Percentiles rank a stretch among this genome's conserved stretches.
phyloP scores from a whole-genome alignment of 1,140 invertebrate genomes.

The Drosophila baimaii region DNA sequence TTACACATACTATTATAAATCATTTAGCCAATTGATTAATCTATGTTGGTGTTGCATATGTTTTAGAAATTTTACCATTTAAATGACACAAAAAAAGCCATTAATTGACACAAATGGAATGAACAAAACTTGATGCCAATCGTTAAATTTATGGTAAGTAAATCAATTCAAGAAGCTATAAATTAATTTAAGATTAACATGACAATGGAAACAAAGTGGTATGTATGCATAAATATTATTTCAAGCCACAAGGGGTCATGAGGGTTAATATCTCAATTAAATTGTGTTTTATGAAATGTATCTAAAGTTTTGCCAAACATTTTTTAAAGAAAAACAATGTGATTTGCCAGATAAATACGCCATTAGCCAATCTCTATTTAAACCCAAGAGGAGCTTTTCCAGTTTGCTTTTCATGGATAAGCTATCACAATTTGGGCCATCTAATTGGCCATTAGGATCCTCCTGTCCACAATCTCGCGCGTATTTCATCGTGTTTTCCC shows the following conservation, averaged over 20 bases:
- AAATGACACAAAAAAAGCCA: neutral
- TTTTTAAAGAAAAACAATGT: neutral
- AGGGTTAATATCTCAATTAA: neutral
- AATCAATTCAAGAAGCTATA: constrained; percentile 3
- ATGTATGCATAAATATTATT: neutral
- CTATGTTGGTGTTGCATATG: neutral
- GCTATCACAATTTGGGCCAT: constrained; percentile 10
- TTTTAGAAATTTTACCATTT: neutral
- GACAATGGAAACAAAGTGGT: neutral
- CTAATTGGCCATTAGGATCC: constrained; percentile 31
- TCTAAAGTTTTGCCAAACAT: neutral
- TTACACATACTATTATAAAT: neutral
- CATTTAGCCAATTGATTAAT: neutral
- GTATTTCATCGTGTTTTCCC: constrained; percentile 17
- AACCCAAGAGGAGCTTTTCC: constrained; percentile 19
- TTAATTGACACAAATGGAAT: neutral
- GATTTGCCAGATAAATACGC: neutral
- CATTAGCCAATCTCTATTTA: constrained; percentile 8
- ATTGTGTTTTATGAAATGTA: neutral
- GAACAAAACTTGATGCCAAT: neutral
- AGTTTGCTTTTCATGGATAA: constrained; percentile 13
- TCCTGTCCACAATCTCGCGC: constrained; percentile 1
- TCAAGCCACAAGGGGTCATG: neutral
- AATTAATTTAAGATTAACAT: neutral
- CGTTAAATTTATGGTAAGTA: constrained; percentile 1